Evolutionary conservation across 2,113 vertebrate genomes (phyloP).

Genomic region (Nicator chloris): DNA sequence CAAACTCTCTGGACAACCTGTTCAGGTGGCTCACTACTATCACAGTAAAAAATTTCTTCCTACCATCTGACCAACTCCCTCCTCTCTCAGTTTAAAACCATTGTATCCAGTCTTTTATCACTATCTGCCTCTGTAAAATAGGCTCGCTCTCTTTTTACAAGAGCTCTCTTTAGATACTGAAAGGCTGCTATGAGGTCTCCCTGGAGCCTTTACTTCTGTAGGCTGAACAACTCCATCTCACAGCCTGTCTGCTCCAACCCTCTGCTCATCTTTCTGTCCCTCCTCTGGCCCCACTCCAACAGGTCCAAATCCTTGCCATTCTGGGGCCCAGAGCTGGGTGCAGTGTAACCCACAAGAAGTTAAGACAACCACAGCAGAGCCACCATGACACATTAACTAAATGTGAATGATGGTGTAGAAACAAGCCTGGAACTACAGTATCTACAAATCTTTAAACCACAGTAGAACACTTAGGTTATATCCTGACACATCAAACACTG

Average conservation of each 20-base stretch:
- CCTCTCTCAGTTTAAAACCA: neutral
- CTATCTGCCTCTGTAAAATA: neutral
- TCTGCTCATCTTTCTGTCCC: neutral
- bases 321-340: neutral
- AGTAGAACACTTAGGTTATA: neutral
- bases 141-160: rapidly evolving
- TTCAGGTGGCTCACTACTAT: neutral
- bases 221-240: neutral
- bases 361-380: neutral
- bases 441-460: neutral
- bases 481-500: neutral
- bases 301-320: neutral
- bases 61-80: neutral
- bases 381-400: neutral
- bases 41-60: neutral
- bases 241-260: neutral
- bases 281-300: neutral
- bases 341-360: rapidly evolving
- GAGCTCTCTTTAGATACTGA: neutral
- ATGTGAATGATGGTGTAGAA: neutral
- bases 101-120: neutral
- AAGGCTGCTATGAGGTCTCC: neutral
- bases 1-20: neutral
- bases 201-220: neutral
- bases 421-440: neutral